These are phyloP conservation scores for Xerus rutilus DNA, from an alignment of 2,797 vertebrate genomes.

Conservation along the genomic window DNA sequence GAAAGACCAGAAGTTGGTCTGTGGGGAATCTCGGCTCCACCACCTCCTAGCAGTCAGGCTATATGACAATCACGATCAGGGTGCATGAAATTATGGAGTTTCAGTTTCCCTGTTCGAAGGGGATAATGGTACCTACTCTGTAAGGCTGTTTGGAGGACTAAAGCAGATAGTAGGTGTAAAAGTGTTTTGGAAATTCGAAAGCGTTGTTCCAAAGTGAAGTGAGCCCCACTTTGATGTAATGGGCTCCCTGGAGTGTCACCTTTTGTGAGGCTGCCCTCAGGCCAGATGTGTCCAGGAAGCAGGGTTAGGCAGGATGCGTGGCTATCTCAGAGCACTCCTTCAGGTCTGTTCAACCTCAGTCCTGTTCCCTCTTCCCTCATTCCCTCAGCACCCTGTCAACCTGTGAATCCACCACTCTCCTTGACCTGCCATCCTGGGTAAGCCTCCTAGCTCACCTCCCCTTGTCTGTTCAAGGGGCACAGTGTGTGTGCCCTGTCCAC, in stretches of 20 bases:
- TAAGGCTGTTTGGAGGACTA: background rate
- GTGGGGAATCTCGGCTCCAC: background rate
- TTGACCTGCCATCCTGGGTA: accelerated
- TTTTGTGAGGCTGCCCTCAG: background rate
- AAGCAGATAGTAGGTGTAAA: background rate
- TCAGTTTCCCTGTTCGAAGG: background rate
- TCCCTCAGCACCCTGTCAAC: background rate
- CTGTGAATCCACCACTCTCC: background rate
- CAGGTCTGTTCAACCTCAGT: background rate
- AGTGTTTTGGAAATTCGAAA: background rate
- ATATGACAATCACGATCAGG: accelerated
- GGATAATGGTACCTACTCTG: accelerated
- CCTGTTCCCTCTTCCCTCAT: accelerated
- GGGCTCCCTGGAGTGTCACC: background rate
- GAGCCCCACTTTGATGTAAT: background rate
- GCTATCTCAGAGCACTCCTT: background rate
- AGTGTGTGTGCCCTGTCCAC: background rate
- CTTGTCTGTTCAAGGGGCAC: background rate
- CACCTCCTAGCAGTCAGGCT: background rate
- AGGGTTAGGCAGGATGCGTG: background rate
- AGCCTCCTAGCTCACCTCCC: accelerated
- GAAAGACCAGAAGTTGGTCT: background rate
- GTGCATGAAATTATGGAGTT: accelerated
- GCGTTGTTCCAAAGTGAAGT: background rate
- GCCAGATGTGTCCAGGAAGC: background rate